Conservation (phyloP, 2,797 vertebrate genomes). For the Pempheris klunzingeri region DNA sequence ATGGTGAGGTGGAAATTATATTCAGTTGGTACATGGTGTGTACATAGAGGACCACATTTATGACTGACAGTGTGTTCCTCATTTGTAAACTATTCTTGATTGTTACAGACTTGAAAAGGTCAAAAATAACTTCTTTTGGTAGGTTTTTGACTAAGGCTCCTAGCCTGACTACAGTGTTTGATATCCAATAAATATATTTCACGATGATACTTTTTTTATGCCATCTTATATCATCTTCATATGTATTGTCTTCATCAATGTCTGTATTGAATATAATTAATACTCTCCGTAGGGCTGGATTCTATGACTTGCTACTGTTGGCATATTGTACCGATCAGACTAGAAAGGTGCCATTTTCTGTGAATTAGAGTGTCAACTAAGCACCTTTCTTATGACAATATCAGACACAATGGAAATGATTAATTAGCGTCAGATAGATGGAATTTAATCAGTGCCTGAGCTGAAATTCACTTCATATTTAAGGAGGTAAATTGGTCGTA, state of each 20-base stretch:
- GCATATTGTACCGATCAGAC: slow-evolving; percentile 72
- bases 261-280: slow-evolving; percentile 73
- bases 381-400: slow-evolving; percentile 82
- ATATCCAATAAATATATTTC: slow-evolving; percentile 30
- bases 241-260: slow-evolving; percentile 48
- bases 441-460: slow-evolving; percentile 70
- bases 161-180: neutral
- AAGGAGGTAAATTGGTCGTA: slow-evolving; percentile 39
- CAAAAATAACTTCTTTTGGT: neutral
- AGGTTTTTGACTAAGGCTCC: neutral
- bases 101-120: neutral
- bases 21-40: slow-evolving; percentile 10
- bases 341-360: slow-evolving; percentile 56
- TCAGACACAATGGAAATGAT: slow-evolving; percentile 79
- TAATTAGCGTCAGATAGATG: slow-evolving; percentile 78
- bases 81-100: slow-evolving; percentile 14
- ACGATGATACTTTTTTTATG: slow-evolving; percentile 32
- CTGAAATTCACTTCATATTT: slow-evolving; percentile 50
- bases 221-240: slow-evolving; percentile 31
- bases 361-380: slow-evolving; percentile 84
- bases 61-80: neutral
- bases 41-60: neutral
- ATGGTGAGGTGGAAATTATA: slow-evolving; percentile 11
- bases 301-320: slow-evolving; percentile 68
- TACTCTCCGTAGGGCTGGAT: slow-evolving; percentile 61